phyloP scores from a whole-genome alignment of 2,888 invertebrate genomes.

The Thelaira solivaga region DNA sequence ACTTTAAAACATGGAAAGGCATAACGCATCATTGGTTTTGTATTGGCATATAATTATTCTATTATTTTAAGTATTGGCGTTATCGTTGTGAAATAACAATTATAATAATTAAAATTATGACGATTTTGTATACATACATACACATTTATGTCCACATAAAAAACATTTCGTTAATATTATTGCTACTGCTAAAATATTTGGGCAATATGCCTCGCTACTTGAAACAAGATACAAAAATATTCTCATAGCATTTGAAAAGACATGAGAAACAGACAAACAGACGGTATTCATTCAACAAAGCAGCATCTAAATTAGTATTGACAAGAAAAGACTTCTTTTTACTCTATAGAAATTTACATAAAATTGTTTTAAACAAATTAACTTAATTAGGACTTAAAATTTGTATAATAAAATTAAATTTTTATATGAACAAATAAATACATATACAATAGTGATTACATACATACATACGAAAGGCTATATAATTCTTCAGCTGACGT shows the following conservation, averaged over 20 bases:
- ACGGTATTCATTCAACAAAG: neutral
- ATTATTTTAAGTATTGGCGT: no score
- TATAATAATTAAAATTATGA: neutral
- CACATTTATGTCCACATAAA: neutral
- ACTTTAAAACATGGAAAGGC: no score
- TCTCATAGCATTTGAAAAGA: neutral
- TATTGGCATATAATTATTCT: no score
- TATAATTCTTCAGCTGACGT: no score
- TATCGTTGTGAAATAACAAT: neutral
- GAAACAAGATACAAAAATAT: neutral
- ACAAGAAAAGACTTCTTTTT: neutral
- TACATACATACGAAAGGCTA: no score
- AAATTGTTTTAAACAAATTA: neutral
- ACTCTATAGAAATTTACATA: neutral
- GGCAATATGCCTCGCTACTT: neutral
- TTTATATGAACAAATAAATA: neutral
- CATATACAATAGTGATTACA: no score
- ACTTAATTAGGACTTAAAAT: neutral
- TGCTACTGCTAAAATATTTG: neutral
- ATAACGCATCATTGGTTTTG: no score
- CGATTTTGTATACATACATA: neutral
- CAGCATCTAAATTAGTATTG: neutral
- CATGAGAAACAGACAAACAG: neutral
- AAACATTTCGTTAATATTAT: neutral
- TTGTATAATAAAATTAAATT: neutral